phyloP scores from a whole-genome alignment of 1,140 invertebrate species.

The Hetaerina americana region DNA sequence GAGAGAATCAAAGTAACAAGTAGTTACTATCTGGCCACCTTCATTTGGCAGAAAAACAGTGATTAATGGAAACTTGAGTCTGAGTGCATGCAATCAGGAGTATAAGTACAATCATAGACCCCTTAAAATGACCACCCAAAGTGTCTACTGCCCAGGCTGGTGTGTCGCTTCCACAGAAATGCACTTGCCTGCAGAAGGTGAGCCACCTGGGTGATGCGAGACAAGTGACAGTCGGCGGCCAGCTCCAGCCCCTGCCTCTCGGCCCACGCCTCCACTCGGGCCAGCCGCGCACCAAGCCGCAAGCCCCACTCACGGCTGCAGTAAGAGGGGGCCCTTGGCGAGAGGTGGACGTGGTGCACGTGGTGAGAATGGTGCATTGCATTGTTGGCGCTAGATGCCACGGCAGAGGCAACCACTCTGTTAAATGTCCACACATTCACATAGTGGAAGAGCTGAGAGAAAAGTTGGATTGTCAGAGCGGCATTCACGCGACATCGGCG shows the following conservation, averaged over 20 bases:
- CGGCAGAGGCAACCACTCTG: conserved; percentile 40
- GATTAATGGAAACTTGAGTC: too few species aligned
- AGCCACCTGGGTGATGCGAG: conserved; percentile 81
- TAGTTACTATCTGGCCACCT: too few species aligned
- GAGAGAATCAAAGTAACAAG: too few species aligned
- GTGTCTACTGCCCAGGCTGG: too few species aligned
- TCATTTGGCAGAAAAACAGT: too few species aligned
- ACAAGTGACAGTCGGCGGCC: conserved; percentile 93
- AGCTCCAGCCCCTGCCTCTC: conserved; percentile 93
- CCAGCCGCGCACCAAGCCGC: conserved; percentile 67
- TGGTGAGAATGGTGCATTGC: conserved; percentile 8
- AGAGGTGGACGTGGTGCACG: conserved; percentile 17
- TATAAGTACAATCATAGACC: too few species aligned
- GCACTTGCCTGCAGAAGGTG: conserved; percentile 55
- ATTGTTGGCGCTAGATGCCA: conserved; percentile 6
- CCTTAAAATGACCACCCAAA: too few species aligned
- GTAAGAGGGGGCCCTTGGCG: conserved; percentile 23
- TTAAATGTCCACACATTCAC: conserved; percentile 96
- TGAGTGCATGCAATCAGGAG: too few species aligned
- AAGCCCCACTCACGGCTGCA: conserved; percentile 62
- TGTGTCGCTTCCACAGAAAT: too few species aligned
- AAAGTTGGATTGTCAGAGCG: conserved; percentile 94
- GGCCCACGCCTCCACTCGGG: conserved; percentile 84
- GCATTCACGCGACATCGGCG: conserved; percentile 90
- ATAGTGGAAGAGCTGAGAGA: conserved; percentile 95